Conservation (phyloP, 1,140 invertebrate genomes). For the Drosophila virilis region DNA sequence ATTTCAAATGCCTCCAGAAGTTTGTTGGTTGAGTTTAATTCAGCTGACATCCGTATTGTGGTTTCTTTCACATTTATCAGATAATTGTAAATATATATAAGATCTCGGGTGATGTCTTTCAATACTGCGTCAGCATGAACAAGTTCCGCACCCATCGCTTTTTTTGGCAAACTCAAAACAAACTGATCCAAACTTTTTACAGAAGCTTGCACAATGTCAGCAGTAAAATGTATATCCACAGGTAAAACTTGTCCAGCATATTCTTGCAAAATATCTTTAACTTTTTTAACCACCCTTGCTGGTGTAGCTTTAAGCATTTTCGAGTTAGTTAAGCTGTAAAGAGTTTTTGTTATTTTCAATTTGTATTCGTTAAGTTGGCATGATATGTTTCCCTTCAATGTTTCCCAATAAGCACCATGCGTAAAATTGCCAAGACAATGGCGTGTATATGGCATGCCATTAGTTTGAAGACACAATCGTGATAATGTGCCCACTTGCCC, state of each 20-base stretch:
- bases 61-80: constrained; percentile 84
- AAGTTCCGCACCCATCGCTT: background rate
- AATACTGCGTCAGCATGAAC: background rate
- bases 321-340: constrained; percentile 43
- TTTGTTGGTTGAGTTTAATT: constrained; percentile 86
- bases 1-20: constrained; percentile 85
- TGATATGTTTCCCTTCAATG: background rate
- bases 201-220: constrained; percentile 77
- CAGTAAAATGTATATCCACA: constrained; percentile 85
- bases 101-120: constrained; percentile 73
- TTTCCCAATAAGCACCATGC: constrained; percentile 67
- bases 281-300: constrained; percentile 32
- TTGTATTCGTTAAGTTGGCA: constrained; percentile 16
- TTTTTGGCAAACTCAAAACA: background rate
- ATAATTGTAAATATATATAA: constrained; percentile 85
- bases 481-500: constrained; percentile 48
- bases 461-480: constrained; percentile 63
- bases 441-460: constrained; percentile 58
- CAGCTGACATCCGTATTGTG: constrained; percentile 84
- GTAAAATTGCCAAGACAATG: constrained; percentile 69
- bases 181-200: constrained; percentile 22
- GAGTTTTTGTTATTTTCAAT: constrained; percentile 41
- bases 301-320: constrained; percentile 32
- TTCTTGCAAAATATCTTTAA: constrained; percentile 55
- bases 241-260: constrained; percentile 79